Evolutionary conservation across 92 coral and sea anemone species (phyloP).

Genomic region (Porites rus): DNA sequence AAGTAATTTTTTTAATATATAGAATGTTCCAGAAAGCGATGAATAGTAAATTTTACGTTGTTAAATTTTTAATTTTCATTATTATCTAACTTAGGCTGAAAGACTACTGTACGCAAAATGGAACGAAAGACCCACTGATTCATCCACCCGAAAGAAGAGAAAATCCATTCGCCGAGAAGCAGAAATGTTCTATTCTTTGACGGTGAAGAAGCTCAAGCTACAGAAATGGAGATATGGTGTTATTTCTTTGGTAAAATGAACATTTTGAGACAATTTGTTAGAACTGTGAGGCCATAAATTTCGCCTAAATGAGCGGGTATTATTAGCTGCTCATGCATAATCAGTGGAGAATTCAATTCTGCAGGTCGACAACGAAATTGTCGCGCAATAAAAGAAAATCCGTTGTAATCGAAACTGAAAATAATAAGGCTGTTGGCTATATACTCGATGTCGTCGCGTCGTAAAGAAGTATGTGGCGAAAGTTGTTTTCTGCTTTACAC

Average conservation of each 20-base stretch:
- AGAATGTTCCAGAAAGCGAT: too few relatives aligned
- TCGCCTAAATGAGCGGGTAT: constrained; percentile 1
- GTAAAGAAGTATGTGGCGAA: background rate
- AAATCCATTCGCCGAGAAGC: constrained; percentile 99
- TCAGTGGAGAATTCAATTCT: background rate
- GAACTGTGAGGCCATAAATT: constrained; percentile 17
- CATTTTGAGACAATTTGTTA: constrained; percentile 4
- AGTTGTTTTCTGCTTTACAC: background rate
- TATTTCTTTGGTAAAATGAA: constrained; percentile 6
- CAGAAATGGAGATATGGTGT: constrained; percentile 6
- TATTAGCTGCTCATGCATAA: background rate
- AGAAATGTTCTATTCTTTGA: constrained; percentile 91
- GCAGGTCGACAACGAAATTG: background rate
- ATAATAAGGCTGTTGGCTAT: background rate
- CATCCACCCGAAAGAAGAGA: constrained; percentile 98
- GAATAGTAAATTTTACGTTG: background rate
- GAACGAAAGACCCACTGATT: constrained; percentile 90
- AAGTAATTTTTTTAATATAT: background rate
- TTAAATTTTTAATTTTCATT: background rate
- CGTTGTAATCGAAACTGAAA: background rate
- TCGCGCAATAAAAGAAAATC: background rate
- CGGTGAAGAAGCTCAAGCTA: background rate
- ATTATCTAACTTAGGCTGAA: constrained; percentile 72
- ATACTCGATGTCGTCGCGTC: background rate
- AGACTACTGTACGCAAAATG: constrained; percentile 91